A percentile compares a stretch with the other conserved stretches of the same genome.
Conservation (phyloP, 1,140 invertebrate genomes). For the Brachionus koreanus region DNA sequence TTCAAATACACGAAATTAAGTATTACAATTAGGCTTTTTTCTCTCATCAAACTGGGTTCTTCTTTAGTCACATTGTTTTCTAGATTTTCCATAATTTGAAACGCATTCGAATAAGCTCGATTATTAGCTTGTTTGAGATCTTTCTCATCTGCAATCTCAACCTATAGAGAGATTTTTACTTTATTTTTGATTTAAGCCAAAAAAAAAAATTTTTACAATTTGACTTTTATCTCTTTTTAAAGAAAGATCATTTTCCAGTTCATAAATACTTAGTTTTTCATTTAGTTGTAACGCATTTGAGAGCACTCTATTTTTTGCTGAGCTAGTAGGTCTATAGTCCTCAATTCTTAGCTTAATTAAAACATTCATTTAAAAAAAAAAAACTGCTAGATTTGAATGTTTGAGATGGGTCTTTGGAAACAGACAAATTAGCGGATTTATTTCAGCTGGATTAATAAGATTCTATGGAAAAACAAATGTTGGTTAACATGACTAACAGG, state of each 20-base stretch:
- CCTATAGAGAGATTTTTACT: not conserved
- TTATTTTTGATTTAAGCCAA: not conserved
- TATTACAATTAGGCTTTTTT: slow-evolving; percentile 30
- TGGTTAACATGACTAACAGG: too few relatives aligned
- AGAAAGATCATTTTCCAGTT: not conserved
- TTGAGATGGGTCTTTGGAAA: too few relatives aligned
- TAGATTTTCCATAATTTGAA: not conserved
- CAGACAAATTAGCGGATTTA: too few relatives aligned
- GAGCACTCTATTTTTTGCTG: not conserved
- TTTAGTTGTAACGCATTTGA: not conserved
- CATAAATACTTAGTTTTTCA: not conserved
- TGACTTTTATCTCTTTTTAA: not conserved
- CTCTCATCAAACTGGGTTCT: not conserved
- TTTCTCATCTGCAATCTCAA: not conserved
- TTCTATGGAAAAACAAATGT: too few relatives aligned
- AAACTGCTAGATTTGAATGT: too few relatives aligned
- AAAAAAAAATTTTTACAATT: not conserved
- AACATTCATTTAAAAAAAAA: not conserved
- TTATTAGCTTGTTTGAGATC: not conserved
- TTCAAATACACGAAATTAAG: not conserved
- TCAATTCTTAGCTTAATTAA: not conserved
- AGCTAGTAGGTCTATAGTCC: not conserved
- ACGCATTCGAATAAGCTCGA: not conserved
- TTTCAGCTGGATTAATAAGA: too few relatives aligned
- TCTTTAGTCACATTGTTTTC: not conserved